phyloP scores from a whole-genome alignment of 2,888 invertebrate species.

The Acronicta psi region DNA sequence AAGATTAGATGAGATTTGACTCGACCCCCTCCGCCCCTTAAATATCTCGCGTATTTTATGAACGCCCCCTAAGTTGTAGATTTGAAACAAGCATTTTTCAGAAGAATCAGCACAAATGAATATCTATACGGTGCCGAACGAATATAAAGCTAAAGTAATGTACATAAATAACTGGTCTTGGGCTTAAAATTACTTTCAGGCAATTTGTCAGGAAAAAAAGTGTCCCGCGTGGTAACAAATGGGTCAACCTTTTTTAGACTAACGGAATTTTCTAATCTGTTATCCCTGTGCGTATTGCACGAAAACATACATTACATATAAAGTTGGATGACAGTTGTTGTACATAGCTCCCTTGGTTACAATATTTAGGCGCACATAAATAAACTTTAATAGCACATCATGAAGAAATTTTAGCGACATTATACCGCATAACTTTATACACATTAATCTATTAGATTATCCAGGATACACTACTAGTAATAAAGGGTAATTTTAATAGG shows the following conservation, averaged over 20 bases:
- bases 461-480: conserved; percentile 30
- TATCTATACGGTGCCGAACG: conserved; percentile 54
- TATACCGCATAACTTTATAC: conserved; percentile 48
- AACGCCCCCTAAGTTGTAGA: background rate
- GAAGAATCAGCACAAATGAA: conserved; percentile 47
- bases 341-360: conserved; percentile 44
- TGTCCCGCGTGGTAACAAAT: conserved; percentile 79
- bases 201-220: conserved; percentile 85
- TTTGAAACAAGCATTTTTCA: conserved; percentile 27
- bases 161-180: conserved; percentile 83
- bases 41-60: too few species aligned
- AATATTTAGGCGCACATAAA: conserved; percentile 54
- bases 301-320: conserved; percentile 58
- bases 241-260: conserved; percentile 80
- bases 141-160: conserved; percentile 74
- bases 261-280: conserved; percentile 80
- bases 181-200: conserved; percentile 85
- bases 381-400: conserved; percentile 48
- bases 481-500: conserved; percentile 38
- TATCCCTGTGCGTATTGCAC: conserved; percentile 68
- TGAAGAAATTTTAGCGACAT: conserved; percentile 51
- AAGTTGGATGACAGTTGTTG: conserved; percentile 49
- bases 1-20: too few species aligned
- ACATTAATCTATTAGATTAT: conserved; percentile 55
- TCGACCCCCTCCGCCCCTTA: too few species aligned